Conservation (phyloP, 2,888 invertebrate species). For the Margaritifera margaritifera region DNA sequence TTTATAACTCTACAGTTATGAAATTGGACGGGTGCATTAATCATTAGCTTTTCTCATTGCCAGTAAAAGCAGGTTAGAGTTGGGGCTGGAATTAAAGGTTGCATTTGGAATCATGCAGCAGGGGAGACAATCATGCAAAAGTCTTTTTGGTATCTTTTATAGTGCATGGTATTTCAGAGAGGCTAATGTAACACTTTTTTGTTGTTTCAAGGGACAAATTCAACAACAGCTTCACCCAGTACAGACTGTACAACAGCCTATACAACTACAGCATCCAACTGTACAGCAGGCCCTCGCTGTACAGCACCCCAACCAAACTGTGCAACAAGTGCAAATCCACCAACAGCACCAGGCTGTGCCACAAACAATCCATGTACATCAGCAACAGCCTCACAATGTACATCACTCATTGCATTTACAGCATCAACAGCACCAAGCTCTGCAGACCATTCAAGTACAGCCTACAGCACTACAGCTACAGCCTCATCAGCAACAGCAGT, state of each 20-base stretch:
- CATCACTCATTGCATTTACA: slow-evolving; percentile 21
- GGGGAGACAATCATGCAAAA: too few relatives aligned
- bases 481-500: slow-evolving; percentile 27
- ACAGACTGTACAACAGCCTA: slow-evolving; percentile 35
- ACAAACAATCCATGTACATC: slow-evolving; percentile 25
- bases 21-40: too few relatives aligned
- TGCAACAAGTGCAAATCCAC: slow-evolving; percentile 17
- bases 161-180: too few relatives aligned
- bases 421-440: slow-evolving; percentile 5
- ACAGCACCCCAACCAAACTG: slow-evolving; percentile 30
- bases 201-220: background rate
- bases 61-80: too few relatives aligned
- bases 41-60: too few relatives aligned
- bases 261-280: slow-evolving; percentile 24
- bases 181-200: too few relatives aligned
- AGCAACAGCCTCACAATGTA: slow-evolving; percentile 26
- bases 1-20: too few relatives aligned
- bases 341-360: slow-evolving; percentile 1
- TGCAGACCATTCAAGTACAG: slow-evolving; percentile 3
- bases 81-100: too few relatives aligned
- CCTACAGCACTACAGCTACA: slow-evolving; percentile 5
- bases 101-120: too few relatives aligned
- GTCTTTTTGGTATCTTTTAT: too few relatives aligned
- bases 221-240: slow-evolving; percentile 11
- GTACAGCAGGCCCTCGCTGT: slow-evolving; percentile 24